Evolutionary conservation across 2,113 vertebrate species (phyloP), one percentile per base, ranked within the genome.

Genomic region (Tor tambroides): DNA sequence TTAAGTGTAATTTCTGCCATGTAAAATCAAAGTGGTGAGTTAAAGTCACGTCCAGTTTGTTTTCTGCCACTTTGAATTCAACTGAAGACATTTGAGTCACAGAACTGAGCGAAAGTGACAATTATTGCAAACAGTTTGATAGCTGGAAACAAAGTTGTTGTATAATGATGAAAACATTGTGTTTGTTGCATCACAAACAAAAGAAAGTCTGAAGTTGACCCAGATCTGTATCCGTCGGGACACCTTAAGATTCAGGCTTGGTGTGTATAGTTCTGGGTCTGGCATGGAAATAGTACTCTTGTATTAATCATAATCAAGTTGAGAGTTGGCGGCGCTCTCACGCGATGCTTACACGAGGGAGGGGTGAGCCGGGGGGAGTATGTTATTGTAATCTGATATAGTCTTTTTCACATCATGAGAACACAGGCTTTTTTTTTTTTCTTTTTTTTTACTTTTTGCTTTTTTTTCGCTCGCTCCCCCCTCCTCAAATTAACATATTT

Each of bases 221-320:
- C 82, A 84, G 49, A 41, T 74, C 28, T 84, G 49, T 11, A 11
- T 74, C 28, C 12, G 67, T 28, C 65, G 69, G 69, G 82, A 82
- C 67, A 84, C 85, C 65, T 87, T 90, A 91, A 89, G 83, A 85
- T 90, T 89, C 85, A 4, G 61, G 30, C 28, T 84, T 72, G 71
- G 86, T 88, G 88, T 72, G 78, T 80, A 35, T 59, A 46, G 83
- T 75, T 80, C 75, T 74, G 80, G 72, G 80, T 89, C 86, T 91
- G 89, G 89, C 89, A 87, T 89, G 88, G 89, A 89, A 88, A 90
- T 88, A 72, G 85, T 91, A 90, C 91, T 94, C 93, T 92, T 94
- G 94, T 92, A 94, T 94, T 95, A 94, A 94, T 95, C 94, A 93
- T 94, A 94, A 94, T 95, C 92, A 93, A 93, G 92, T 92, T 90